phyloP scores from a whole-genome alignment of 2,888 invertebrate genomes.

The Eupithecia pulchellata region DNA sequence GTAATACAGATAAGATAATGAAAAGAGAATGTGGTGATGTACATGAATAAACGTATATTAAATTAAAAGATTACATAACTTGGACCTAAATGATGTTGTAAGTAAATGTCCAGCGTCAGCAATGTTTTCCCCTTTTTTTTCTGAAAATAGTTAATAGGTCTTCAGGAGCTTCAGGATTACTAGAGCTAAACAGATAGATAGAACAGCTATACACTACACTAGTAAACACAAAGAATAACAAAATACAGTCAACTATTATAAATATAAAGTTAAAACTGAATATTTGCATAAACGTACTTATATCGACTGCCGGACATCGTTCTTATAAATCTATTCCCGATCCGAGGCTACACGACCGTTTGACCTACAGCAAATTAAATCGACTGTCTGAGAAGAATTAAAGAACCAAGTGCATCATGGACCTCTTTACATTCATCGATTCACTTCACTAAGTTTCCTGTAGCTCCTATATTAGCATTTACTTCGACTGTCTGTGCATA shows the following conservation, averaged over 20 bases:
- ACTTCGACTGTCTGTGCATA: neutral
- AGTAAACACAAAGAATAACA: no score
- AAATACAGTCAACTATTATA: no score
- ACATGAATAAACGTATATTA: neutral
- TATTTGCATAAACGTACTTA: neutral
- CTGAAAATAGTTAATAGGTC: neutral
- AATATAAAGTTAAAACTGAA: neutral
- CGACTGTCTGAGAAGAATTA: conserved; percentile 26
- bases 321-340: conserved; percentile 32
- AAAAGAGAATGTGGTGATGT: neutral
- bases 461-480: neutral
- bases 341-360: conserved; percentile 38
- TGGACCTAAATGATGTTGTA: neutral
- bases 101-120: neutral
- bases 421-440: conserved; percentile 15
- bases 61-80: neutral
- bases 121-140: neutral
- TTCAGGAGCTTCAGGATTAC: neutral
- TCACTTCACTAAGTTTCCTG: conserved; percentile 16
- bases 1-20: neutral
- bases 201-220: no score
- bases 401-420: conserved; percentile 20
- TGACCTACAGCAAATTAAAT: conserved; percentile 39
- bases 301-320: conserved; percentile 23
- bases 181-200: no score